A percentile compares a stretch with the other conserved stretches of the same genome.
These are phyloP conservation scores for Thecocarcelia acutangulata DNA, from an alignment of 2,888 invertebrate genomes.

Conservation along the genomic window DNA sequence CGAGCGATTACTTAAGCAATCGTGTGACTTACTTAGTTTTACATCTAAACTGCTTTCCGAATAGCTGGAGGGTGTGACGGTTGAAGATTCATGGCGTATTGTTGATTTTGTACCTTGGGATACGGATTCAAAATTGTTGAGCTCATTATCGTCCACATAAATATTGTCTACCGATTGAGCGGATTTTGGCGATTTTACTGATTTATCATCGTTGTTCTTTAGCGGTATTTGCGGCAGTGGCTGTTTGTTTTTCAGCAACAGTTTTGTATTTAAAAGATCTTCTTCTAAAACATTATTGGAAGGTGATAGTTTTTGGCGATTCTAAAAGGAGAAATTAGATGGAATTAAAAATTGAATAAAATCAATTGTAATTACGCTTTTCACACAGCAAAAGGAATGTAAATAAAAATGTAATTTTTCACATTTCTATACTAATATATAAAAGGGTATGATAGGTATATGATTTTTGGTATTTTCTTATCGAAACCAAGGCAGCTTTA, in stretches of 20 bases:
- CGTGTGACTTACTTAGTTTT: constrained; percentile 80
- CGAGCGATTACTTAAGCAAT: constrained; percentile 82
- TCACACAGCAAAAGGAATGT: too few species aligned
- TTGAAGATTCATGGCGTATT: constrained; percentile 79
- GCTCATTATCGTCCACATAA: constrained; percentile 82
- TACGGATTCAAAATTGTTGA: constrained; percentile 79
- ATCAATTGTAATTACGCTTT: too few species aligned
- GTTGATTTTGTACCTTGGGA: constrained; percentile 78
- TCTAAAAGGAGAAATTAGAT: constrained; percentile 69
- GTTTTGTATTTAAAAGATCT: constrained; percentile 79
- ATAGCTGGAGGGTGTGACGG: constrained; percentile 81
- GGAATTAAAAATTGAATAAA: neutral
- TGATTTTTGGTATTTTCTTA: too few species aligned
- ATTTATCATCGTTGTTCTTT: constrained; percentile 70
- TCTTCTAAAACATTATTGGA: constrained; percentile 80
- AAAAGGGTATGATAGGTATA: too few species aligned
- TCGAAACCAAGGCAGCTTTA: too few species aligned
- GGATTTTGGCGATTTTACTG: constrained; percentile 72
- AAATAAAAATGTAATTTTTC: too few species aligned
- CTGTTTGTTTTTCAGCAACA: constrained; percentile 82
- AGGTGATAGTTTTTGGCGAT: constrained; percentile 79
- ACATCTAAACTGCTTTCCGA: constrained; percentile 81
- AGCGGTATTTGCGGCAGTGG: constrained; percentile 80
- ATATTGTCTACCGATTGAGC: constrained; percentile 81
- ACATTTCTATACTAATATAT: too few species aligned